A percentile compares a stretch with the other conserved stretches of the same genome.
Evolutionary conservation across 2,888 invertebrate species (phyloP).

Genomic region (Quadroppia sp.): DNA sequence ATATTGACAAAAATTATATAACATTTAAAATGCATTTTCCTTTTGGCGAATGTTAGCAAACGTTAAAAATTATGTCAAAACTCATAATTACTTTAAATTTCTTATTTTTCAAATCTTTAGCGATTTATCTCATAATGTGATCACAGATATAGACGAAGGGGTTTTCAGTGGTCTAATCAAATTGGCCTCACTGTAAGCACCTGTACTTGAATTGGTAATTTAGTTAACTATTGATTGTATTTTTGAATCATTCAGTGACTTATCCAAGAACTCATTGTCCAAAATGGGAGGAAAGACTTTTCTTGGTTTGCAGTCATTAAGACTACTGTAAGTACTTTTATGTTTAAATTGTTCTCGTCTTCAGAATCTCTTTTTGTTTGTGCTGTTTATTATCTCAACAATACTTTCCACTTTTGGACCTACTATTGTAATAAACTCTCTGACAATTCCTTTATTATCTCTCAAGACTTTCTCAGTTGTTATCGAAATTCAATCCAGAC

Average conservation of each 20-base stretch:
- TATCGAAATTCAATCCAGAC: too few species aligned
- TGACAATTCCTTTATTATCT: too few species aligned
- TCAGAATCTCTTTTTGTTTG: background rate
- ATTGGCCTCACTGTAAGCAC: conserved; percentile 41
- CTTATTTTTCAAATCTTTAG: conserved; percentile 44
- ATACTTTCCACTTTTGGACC: background rate
- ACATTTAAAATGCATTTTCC: too few species aligned
- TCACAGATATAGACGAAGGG: conserved; percentile 47
- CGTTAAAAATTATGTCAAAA: too few species aligned
- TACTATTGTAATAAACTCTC: too few species aligned
- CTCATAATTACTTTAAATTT: background rate
- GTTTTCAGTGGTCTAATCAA: conserved; percentile 48
- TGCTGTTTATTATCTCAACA: background rate
- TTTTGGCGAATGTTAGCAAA: too few species aligned
- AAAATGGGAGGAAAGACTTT: conserved; percentile 39
- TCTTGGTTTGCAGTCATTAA: conserved; percentile 37
- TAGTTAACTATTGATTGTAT: background rate
- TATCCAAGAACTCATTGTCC: conserved; percentile 27
- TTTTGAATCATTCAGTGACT: conserved; percentile 35
- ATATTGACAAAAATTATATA: too few species aligned
- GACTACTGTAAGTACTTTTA: conserved; percentile 35
- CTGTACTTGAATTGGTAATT: background rate
- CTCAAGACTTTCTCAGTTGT: too few species aligned
- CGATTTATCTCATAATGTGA: conserved; percentile 48
- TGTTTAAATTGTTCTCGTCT: background rate